Conservation (phyloP, 2,797 vertebrate genomes). For the Gallirallus australis region DNA sequence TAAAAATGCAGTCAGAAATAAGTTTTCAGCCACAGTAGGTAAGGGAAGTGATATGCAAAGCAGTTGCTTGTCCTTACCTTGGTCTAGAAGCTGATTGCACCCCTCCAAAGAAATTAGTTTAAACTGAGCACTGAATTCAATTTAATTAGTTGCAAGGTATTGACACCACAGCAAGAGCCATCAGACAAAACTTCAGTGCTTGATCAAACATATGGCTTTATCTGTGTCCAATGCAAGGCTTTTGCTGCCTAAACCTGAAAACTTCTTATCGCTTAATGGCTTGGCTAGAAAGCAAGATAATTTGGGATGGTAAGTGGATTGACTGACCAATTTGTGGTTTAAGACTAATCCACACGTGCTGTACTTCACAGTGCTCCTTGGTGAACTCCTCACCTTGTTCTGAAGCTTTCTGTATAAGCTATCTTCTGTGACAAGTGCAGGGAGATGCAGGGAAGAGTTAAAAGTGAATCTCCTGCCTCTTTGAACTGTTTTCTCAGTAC, state of each 20-base stretch:
- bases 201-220: conserved; percentile 46
- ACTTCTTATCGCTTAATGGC: conserved; percentile 52
- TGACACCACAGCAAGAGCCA: conserved; percentile 27
- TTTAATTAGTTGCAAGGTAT: conserved; percentile 65
- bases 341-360: conserved; percentile 50
- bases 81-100: conserved; percentile 7
- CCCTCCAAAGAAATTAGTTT: conserved; percentile 38
- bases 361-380: conserved; percentile 45
- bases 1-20: conserved; percentile 18
- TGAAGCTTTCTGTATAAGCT: conserved; percentile 57
- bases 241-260: conserved; percentile 49
- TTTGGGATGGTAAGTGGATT: conserved; percentile 44
- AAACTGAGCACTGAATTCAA: conserved; percentile 18
- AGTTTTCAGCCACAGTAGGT: neutral
- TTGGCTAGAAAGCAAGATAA: conserved; percentile 53
- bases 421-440: conserved; percentile 75
- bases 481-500: conserved; percentile 85
- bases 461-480: conserved; percentile 84
- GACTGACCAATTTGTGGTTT: conserved; percentile 62
- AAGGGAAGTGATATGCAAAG: conserved; percentile 22
- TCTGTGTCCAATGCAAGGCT: neutral
- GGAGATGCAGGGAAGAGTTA: conserved; percentile 82
- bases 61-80: conserved; percentile 33
- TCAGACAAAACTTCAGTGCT: conserved; percentile 50
- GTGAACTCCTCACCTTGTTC: conserved; percentile 74